Conservation (phyloP, 2,888 invertebrate species). For the Cephalotes varians region DNA sequence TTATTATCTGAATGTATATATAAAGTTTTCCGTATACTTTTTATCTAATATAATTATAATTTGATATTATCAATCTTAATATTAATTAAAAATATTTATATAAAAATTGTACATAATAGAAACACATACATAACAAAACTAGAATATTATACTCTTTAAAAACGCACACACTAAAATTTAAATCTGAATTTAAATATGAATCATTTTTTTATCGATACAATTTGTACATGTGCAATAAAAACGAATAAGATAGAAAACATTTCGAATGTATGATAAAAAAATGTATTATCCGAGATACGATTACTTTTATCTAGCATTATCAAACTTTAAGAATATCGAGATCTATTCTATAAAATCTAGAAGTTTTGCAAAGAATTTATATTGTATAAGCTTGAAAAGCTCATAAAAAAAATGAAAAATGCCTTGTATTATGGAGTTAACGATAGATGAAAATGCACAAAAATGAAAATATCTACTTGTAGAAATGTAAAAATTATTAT, state of each 20-base stretch:
- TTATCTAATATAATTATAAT: neutral
- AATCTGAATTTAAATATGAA: neutral
- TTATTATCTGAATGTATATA: neutral
- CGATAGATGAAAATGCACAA: neutral
- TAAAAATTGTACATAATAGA: no score
- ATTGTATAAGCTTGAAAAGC: neutral
- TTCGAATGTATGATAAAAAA: neutral
- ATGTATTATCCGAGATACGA: neutral
- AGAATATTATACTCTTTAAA: neutral
- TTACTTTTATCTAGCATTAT: neutral
- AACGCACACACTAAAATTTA: neutral
- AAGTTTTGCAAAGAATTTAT: neutral
- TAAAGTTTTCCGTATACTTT: neutral
- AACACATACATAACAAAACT: neutral
- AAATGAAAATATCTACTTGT: neutral
- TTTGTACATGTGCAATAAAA: neutral
- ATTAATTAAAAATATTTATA: neutral
- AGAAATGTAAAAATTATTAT: conserved; percentile 26
- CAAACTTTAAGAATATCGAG: neutral
- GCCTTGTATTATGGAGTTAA: neutral
- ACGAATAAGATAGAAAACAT: neutral
- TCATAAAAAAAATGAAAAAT: no score
- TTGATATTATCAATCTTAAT: neutral
- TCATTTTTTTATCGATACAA: neutral
- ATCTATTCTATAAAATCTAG: neutral